Conservation (phyloP, 1,140 invertebrate species). For the Lasioglossum albipes region DNA sequence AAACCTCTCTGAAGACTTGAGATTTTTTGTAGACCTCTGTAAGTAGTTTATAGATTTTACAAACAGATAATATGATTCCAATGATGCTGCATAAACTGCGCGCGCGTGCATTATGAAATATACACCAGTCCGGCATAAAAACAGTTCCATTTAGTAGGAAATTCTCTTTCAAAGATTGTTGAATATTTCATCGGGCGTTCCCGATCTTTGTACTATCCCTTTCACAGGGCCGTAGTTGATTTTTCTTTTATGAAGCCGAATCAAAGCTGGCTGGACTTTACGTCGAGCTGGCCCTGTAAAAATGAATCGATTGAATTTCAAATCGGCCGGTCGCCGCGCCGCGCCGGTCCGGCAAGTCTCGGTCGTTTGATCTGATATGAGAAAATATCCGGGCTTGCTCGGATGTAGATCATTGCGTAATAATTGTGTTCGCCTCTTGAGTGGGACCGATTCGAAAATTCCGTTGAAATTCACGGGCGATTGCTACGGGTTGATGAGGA, state of each 20-base stretch:
- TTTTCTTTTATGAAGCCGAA: slow-evolving; percentile 30
- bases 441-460: slow-evolving; percentile 39
- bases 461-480: slow-evolving; percentile 3
- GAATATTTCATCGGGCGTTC: not conserved
- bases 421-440: slow-evolving; percentile 51
- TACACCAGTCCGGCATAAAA: not conserved
- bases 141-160: slow-evolving; percentile 11
- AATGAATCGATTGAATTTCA: slow-evolving; percentile 65
- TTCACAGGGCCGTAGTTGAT: not conserved
- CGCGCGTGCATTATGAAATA: not conserved
- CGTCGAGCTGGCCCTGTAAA: slow-evolving; percentile 40
- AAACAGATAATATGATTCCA: no score
- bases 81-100: no score
- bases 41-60: no score
- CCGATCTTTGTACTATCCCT: slow-evolving; percentile 20
- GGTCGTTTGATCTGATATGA: slow-evolving; percentile 64
- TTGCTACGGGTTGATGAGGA: slow-evolving; percentile 7
- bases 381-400: slow-evolving; percentile 56
- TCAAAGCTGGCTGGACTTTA: slow-evolving; percentile 30
- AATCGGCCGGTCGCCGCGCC: slow-evolving; percentile 43
- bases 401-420: slow-evolving; percentile 55
- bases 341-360: slow-evolving; percentile 27
- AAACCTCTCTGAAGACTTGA: no score
- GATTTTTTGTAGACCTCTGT: no score
- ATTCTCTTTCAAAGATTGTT: not conserved